These are phyloP conservation scores for Gonocerus acuteangulatus DNA, from an alignment of 2,888 invertebrate genomes.

Conservation along the genomic window DNA sequence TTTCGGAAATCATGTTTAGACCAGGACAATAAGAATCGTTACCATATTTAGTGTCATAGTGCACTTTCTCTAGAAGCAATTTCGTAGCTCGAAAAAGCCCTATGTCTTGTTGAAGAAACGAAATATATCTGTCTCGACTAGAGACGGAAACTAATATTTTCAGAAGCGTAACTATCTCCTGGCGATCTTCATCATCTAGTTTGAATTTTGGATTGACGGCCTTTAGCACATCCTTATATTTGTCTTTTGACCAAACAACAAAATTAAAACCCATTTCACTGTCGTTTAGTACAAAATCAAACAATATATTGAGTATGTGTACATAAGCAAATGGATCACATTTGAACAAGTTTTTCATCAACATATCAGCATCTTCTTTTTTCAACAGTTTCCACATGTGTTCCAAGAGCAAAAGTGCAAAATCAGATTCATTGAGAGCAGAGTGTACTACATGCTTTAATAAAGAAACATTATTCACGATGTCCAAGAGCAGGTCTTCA, in stretches of 20 bases:
- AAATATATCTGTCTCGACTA: neutral
- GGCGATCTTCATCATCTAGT: neutral
- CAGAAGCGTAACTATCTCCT: neutral
- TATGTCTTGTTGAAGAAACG: neutral
- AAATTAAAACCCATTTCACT: neutral
- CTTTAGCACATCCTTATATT: neutral
- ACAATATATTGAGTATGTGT: neutral
- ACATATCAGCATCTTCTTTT: neutral
- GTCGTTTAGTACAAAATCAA: neutral
- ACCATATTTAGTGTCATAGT: neutral
- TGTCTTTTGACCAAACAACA: neutral
- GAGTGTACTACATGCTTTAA: slow-evolving; percentile 2
- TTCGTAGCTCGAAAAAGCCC: neutral
- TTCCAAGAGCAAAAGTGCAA: slow-evolving; percentile 4
- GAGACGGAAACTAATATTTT: slow-evolving; percentile 6
- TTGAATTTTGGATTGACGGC: neutral
- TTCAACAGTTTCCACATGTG: neutral
- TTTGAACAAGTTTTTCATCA: neutral
- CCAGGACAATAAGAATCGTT: neutral
- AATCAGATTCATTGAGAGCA: neutral
- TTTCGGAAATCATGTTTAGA: neutral
- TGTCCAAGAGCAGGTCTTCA: neutral
- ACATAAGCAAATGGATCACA: neutral
- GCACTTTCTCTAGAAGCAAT: neutral
- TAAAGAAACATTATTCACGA: neutral